Evolutionary conservation across 2,888 invertebrate species (phyloP).

Genomic region (Chironomus riparius): DNA sequence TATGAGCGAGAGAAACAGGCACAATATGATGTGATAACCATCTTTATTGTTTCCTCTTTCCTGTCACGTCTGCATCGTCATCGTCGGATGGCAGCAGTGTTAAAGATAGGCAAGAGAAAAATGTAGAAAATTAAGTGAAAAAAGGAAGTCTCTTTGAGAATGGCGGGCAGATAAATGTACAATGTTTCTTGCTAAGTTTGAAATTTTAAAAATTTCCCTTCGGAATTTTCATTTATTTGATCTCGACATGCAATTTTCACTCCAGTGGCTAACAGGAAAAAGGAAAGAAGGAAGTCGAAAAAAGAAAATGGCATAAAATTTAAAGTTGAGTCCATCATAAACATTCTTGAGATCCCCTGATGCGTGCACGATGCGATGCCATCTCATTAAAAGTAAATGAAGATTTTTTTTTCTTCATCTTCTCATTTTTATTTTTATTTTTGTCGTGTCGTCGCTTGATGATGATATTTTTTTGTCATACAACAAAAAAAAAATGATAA

Average conservation of each 20-base stretch:
- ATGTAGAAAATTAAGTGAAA: too few relatives aligned
- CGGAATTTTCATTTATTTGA: too few relatives aligned
- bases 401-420: conserved; percentile 1
- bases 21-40: conserved; percentile 14
- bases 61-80: conserved; percentile 7
- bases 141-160: too few relatives aligned
- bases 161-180: too few relatives aligned
- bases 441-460: neutral
- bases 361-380: neutral
- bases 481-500: neutral
- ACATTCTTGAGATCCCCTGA: conserved; percentile 1
- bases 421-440: neutral
- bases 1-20: neutral
- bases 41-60: conserved; percentile 25
- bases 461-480: neutral
- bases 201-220: too few relatives aligned
- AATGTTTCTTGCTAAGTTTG: too few relatives aligned
- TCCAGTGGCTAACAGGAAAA: neutral
- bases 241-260: neutral
- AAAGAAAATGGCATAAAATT: neutral
- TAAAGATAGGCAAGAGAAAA: too few relatives aligned
- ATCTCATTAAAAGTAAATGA: conserved; percentile 25
- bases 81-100: neutral
- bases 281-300: neutral
- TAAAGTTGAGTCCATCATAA: conserved; percentile 6